phyloP scores from a whole-genome alignment of 2,888 invertebrate genomes.

The Hirtodrosophila alboralis region DNA sequence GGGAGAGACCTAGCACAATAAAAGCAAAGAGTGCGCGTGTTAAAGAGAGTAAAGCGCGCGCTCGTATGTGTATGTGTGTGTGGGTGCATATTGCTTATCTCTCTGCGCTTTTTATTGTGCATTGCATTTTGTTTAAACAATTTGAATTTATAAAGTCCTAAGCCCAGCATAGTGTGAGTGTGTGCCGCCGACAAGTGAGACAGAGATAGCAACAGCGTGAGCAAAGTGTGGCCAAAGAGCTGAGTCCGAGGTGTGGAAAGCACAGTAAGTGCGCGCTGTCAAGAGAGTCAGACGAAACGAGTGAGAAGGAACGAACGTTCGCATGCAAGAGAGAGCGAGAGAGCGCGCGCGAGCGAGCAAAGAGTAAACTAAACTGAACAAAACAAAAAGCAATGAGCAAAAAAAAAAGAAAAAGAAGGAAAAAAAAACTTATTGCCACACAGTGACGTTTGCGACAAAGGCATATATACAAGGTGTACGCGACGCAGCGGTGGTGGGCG shows the following conservation, averaged over 20 bases:
- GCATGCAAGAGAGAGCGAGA: constrained; percentile 6
- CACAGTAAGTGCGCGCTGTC: constrained; percentile 15
- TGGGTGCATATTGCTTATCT: constrained; percentile 18
- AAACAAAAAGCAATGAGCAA: constrained; percentile 43
- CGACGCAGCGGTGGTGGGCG: too few relatives aligned
- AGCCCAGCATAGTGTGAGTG: constrained; percentile 22
- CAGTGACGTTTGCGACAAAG: constrained; percentile 28
- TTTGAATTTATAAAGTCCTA: constrained; percentile 37
- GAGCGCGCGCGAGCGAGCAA: not conserved
- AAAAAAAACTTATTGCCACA: constrained; percentile 33
- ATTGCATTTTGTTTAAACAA: constrained; percentile 58
- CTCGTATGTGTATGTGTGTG: constrained; percentile 9
- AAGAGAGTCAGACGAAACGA: not conserved
- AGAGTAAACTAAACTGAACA: constrained; percentile 45
- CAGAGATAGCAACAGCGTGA: constrained; percentile 4
- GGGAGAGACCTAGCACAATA: constrained; percentile 26
- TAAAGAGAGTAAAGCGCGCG: constrained; percentile 4
- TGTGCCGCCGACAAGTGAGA: constrained; percentile 3
- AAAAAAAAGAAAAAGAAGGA: constrained; percentile 13
- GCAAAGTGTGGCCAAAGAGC: constrained; percentile 28
- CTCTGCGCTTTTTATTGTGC: constrained; percentile 6
- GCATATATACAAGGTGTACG: too few relatives aligned
- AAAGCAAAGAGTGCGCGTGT: constrained; percentile 17
- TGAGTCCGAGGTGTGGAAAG: constrained; percentile 24
- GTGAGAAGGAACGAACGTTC: too few relatives aligned